These are phyloP conservation scores for Cisticola juncidis DNA, from an alignment of 2,113 vertebrate species.

Conservation along the genomic window DNA sequence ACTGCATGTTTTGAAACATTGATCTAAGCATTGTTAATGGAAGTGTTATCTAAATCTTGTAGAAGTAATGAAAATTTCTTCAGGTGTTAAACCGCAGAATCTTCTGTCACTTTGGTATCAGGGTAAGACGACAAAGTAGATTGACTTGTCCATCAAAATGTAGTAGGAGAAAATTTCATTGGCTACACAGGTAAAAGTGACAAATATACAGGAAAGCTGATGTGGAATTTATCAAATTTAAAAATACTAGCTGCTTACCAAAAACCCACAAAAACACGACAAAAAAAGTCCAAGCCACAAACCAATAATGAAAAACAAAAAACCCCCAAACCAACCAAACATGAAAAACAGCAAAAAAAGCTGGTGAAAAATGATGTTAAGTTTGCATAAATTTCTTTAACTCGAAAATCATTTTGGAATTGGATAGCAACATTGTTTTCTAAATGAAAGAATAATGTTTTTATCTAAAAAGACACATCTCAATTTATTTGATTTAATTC, in stretches of 20 bases:
- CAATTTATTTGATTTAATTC: not conserved
- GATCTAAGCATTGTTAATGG: constrained; percentile 58
- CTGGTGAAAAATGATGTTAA: not conserved
- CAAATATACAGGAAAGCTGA: constrained; percentile 1
- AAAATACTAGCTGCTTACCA: not conserved
- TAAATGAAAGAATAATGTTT: not conserved
- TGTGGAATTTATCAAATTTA: not conserved
- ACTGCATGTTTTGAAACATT: constrained; percentile 32
- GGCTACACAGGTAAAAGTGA: not conserved
- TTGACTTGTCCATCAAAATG: constrained; percentile 67
- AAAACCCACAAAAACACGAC: not conserved
- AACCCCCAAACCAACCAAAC: rapidly evolving
- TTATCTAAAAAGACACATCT: not conserved
- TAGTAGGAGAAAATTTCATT: constrained; percentile 32
- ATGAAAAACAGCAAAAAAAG: not conserved
- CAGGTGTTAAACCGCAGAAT: constrained; percentile 53
- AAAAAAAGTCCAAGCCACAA: rapidly evolving
- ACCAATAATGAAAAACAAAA: not conserved
- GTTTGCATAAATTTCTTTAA: not conserved
- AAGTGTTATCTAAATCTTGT: constrained; percentile 68
- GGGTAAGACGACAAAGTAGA: constrained; percentile 51
- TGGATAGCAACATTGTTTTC: not conserved
- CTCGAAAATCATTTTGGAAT: not conserved
- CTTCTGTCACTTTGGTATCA: constrained; percentile 63
- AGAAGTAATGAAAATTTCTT: constrained; percentile 67